Conservation (phyloP, 2,113 vertebrate genomes). For the Notarius lentiginosus region DNA sequence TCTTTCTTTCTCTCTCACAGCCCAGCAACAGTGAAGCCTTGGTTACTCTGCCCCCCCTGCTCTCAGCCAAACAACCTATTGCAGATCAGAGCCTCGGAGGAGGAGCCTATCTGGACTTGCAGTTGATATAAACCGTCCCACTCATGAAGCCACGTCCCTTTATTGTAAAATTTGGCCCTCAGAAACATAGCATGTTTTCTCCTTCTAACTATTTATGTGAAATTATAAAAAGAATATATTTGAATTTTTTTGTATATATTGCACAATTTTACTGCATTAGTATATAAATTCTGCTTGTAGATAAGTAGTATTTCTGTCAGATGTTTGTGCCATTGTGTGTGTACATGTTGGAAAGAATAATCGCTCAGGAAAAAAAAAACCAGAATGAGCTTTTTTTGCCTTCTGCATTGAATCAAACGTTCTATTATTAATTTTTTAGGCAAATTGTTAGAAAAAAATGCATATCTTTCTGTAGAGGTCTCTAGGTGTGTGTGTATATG, state of each 20-base stretch:
- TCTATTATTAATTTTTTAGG: slow-evolving; percentile 23
- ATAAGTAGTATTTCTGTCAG: slow-evolving; percentile 21
- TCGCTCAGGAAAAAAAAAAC: slow-evolving; percentile 50
- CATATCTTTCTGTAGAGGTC: slow-evolving; percentile 15
- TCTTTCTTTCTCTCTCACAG: slow-evolving; percentile 38
- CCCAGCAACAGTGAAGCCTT: slow-evolving; percentile 56
- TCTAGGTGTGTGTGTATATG: neutral
- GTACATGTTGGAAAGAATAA: slow-evolving; percentile 21
- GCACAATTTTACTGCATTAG: slow-evolving; percentile 68
- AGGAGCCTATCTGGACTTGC: slow-evolving; percentile 58
- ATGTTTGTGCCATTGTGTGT: neutral
- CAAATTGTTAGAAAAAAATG: slow-evolving; percentile 31
- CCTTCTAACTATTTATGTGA: slow-evolving; percentile 70
- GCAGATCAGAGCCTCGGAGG: slow-evolving; percentile 54
- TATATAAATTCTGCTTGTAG: slow-evolving; percentile 41
- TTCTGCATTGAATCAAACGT: slow-evolving; percentile 18
- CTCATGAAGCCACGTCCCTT: slow-evolving; percentile 5
- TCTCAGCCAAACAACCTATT: slow-evolving; percentile 58
- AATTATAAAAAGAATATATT: slow-evolving; percentile 67
- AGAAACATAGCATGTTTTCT: slow-evolving; percentile 45
- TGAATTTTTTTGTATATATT: slow-evolving; percentile 72
- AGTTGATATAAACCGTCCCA: slow-evolving; percentile 49
- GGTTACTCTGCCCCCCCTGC: slow-evolving; percentile 52
- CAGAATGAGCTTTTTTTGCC: slow-evolving; percentile 19
- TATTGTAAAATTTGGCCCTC: slow-evolving; percentile 32